Conservation (phyloP, 2,797 vertebrate genomes). For the Eidolon dupreanum region DNA sequence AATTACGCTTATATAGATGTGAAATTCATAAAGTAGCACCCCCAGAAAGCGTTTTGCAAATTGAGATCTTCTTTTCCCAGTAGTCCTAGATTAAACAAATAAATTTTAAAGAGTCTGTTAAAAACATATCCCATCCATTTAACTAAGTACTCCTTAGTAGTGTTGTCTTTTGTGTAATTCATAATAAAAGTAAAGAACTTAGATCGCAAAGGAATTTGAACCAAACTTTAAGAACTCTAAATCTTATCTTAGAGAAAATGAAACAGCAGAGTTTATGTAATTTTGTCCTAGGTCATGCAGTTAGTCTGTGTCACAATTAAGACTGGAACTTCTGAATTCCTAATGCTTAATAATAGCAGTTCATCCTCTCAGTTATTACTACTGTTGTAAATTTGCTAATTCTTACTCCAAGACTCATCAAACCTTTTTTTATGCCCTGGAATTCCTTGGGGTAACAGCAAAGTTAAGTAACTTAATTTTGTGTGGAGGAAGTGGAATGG, state of each 20-base stretch:
- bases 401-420: not conserved
- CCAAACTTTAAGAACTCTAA: slow-evolving; percentile 46
- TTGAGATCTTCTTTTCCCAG: not conserved
- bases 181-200: slow-evolving; percentile 47
- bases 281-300: not conserved
- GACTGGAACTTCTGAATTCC: not conserved
- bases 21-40: slow-evolving; percentile 15
- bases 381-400: not conserved
- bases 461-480: not conserved
- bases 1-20: not conserved
- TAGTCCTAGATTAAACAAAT: not conserved
- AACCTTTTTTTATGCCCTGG: not conserved
- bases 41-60: not conserved
- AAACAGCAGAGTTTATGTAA: not conserved
- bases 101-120: not conserved
- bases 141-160: not conserved
- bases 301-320: not conserved
- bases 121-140: slow-evolving; percentile 22
- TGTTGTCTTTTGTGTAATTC: slow-evolving; percentile 6
- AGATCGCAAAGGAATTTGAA: slow-evolving; percentile 37
- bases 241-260: slow-evolving; percentile 60
- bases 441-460: not conserved
- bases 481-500: not conserved
- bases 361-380: not conserved
- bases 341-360: not conserved